A percentile compares a stretch with the other conserved stretches of the same genome.
These are phyloP conservation scores for Apodemus speciosus DNA, from an alignment of 2,113 vertebrate genomes.

Conservation along the genomic window DNA sequence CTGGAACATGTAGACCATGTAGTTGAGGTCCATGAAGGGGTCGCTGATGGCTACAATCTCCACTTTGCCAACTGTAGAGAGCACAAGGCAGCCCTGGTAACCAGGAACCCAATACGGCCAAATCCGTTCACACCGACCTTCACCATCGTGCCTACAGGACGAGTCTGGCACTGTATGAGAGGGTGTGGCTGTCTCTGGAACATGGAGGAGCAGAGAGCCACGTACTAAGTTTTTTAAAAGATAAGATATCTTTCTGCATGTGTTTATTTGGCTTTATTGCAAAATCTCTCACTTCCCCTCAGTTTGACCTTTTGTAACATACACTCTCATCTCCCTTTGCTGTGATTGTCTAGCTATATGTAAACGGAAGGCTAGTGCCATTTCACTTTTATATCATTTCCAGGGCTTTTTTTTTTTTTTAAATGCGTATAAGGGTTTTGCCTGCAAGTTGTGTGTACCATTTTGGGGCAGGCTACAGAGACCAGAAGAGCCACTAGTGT, in stretches of 20 bases:
- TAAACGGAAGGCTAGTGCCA: neutral
- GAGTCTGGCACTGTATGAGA: too few relatives aligned
- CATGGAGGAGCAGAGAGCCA: too few relatives aligned
- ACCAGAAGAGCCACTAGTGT: neutral
- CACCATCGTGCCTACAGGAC: too few relatives aligned
- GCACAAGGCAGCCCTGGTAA: too few relatives aligned
- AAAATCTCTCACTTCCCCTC: constrained; percentile 34
- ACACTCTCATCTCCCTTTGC: neutral
- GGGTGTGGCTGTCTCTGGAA: too few relatives aligned
- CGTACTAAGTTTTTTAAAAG: neutral
- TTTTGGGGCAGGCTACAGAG: neutral
- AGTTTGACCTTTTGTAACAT: neutral
- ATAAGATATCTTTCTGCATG: neutral
- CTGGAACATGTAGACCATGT: too few relatives aligned
- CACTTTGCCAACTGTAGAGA: too few relatives aligned
- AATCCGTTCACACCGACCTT: too few relatives aligned
- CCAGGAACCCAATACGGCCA: too few relatives aligned
- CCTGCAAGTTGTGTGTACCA: neutral
- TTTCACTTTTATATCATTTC: neutral
- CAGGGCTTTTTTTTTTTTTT: neutral
- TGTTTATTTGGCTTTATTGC: neutral
- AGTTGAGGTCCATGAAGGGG: too few relatives aligned
- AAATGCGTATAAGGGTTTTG: neutral
- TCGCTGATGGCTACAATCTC: too few relatives aligned
- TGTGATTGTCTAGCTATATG: neutral